Conservation (phyloP, 1,140 invertebrate species). For the Phymorhynchus buccinoides region DNA sequence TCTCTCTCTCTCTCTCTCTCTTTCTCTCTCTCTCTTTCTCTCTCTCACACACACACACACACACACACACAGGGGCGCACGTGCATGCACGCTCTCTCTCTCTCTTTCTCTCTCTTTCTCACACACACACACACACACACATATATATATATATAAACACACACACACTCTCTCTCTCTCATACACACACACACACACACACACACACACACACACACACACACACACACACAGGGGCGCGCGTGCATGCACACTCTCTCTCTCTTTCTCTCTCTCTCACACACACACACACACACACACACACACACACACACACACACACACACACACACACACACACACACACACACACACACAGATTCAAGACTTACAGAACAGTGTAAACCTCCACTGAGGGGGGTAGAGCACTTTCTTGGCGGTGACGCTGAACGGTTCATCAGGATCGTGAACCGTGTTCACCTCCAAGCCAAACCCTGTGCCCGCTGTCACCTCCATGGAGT, state of each 20-base stretch:
- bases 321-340: background rate
- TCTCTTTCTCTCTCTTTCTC: too few species aligned
- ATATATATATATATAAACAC: conserved; percentile 9
- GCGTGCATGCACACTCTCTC: too few species aligned
- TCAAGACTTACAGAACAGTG: conserved; percentile 9
- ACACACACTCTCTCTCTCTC: too few species aligned
- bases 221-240: background rate
- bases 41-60: background rate
- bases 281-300: background rate
- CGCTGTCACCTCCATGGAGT: conserved; percentile 78
- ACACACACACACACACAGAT: background rate
- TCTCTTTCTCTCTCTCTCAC: too few species aligned
- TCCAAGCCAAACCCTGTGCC: conserved; percentile 77
- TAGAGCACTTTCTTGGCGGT: conserved; percentile 56
- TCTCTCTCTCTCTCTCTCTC: too few species aligned
- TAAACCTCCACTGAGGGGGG: conserved; percentile 4
- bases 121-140: conserved; percentile 14
- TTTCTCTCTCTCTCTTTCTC: background rate
- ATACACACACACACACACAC: conserved; percentile 34
- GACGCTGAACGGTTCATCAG: conserved; percentile 63
- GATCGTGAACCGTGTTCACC: conserved; percentile 75
- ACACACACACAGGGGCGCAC: background rate
- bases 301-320: background rate
- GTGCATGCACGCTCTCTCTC: too few species aligned
- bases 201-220: background rate